A percentile compares a stretch with the other conserved stretches of the same genome.
phyloP scores from a whole-genome alignment of 2,797 vertebrate genomes.

The Manis crassicaudata region DNA sequence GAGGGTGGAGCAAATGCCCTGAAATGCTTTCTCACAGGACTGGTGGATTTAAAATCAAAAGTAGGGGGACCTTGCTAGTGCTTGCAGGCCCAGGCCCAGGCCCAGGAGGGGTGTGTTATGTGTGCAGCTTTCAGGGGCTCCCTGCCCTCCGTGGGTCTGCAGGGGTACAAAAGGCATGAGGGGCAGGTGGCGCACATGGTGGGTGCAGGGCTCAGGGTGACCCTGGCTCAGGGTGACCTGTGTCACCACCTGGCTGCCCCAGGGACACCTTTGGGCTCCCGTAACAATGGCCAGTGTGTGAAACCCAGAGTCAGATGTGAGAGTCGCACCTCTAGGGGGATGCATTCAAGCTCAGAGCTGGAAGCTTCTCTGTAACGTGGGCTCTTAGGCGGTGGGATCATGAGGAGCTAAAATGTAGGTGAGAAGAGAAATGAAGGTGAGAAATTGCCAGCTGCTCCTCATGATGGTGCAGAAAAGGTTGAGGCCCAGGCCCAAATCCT shows the following conservation, averaged over 20 bases:
- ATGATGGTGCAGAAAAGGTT: neutral
- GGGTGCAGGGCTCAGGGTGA: too few relatives aligned
- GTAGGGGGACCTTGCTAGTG: neutral
- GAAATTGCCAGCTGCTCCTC: neutral
- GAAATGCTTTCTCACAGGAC: too few relatives aligned
- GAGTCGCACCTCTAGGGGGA: neutral
- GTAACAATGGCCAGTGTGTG: too few relatives aligned
- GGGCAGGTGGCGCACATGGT: too few relatives aligned
- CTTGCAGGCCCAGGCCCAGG: neutral
- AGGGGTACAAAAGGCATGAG: too few relatives aligned
- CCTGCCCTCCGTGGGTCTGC: too few relatives aligned
- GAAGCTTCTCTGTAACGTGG: neutral
- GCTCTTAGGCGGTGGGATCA: neutral
- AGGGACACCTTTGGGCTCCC: too few relatives aligned
- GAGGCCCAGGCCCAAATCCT: neutral
- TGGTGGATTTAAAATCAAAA: neutral
- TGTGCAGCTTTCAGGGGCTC: neutral
- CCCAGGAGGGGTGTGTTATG: neutral
- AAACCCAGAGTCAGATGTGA: neutral
- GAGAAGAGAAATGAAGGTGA: neutral
- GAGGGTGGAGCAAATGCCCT: neutral
- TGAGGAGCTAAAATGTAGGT: neutral
- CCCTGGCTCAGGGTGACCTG: too few relatives aligned
- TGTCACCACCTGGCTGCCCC: too few relatives aligned
- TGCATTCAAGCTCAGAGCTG: neutral